These are phyloP conservation scores for Gila robusta DNA, from an alignment of 2,797 vertebrate species.

Conservation along the genomic window DNA sequence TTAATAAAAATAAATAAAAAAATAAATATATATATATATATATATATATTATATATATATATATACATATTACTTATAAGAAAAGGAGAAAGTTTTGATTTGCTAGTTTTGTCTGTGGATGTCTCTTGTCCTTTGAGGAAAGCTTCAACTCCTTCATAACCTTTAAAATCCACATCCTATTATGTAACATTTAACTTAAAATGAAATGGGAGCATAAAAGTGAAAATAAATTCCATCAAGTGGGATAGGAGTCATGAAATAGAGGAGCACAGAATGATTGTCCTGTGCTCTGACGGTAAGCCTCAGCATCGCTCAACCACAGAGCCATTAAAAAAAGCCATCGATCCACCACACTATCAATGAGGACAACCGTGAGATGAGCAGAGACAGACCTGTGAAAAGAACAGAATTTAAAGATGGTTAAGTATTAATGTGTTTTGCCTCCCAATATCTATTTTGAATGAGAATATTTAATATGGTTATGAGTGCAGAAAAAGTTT, in stretches of 20 bases:
- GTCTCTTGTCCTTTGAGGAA: constrained; percentile 24
- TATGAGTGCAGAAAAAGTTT: neutral
- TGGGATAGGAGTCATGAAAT: constrained; percentile 73
- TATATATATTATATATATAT: neutral
- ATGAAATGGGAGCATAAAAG: constrained; percentile 66
- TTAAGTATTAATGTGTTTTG: constrained; percentile 18
- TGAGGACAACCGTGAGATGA: constrained; percentile 70
- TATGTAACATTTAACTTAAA: constrained; percentile 59
- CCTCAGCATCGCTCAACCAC: constrained; percentile 67
- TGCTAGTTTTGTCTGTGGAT: constrained; percentile 15
- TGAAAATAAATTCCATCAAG: constrained; percentile 73
- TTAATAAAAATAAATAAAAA: too few relatives aligned
- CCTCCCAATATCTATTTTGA: constrained; percentile 13
- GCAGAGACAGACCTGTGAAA: constrained; percentile 63
- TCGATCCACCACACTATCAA: constrained; percentile 59
- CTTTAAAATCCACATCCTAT: constrained; percentile 28
- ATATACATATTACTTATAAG: neutral
- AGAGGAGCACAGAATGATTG: constrained; percentile 79
- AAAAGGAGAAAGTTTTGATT: constrained; percentile 8
- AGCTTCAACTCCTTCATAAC: constrained; percentile 24
- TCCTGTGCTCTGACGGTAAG: constrained; percentile 79
- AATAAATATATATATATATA: neutral
- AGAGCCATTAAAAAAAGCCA: constrained; percentile 59
- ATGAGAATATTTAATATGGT: neutral
- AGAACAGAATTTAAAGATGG: constrained; percentile 51